Percentiles rank a stretch among this genome's conserved stretches.
Evolutionary conservation across 2,888 invertebrate genomes (phyloP).

Genomic region (Sinodicranocentrus sp.): DNA sequence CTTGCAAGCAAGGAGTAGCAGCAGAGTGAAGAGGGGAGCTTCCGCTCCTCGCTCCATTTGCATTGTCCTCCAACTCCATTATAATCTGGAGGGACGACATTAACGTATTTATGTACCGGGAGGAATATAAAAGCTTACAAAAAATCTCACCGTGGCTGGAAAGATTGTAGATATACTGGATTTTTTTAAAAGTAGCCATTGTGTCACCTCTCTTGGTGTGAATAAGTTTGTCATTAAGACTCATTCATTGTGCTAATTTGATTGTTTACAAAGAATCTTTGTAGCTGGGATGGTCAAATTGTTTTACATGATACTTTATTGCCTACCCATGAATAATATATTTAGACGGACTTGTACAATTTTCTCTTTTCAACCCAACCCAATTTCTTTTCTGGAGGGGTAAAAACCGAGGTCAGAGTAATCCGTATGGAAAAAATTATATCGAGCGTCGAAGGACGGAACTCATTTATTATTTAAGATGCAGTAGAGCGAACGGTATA

Average conservation of each 20-base stretch:
- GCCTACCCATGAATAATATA: background rate
- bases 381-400: background rate
- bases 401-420: background rate
- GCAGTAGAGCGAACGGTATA: no score
- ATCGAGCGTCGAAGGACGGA: no score
- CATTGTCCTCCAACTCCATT: constrained; percentile 65
- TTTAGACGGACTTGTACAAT: background rate
- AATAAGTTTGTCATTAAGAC: constrained; percentile 41
- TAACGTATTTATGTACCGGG: constrained; percentile 2
- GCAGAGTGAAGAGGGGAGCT: constrained; percentile 45
- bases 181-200: constrained; percentile 41
- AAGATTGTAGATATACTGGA: constrained; percentile 22
- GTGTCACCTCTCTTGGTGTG: constrained; percentile 36
- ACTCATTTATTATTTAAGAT: no score
- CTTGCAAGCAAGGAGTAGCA: constrained; percentile 14
- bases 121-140: constrained; percentile 23
- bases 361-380: background rate
- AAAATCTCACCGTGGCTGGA: constrained; percentile 38
- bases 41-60: constrained; percentile 63
- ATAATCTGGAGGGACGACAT: constrained; percentile 52
- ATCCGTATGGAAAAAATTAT: no score
- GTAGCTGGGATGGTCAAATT: background rate
- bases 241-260: constrained; percentile 37
- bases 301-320: background rate
- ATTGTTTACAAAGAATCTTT: constrained; percentile 37